Evolutionary conservation across 2,113 vertebrate genomes (phyloP), one percentile per base, ranked within the genome.

Genomic region (Salvelinus alpinus): DNA sequence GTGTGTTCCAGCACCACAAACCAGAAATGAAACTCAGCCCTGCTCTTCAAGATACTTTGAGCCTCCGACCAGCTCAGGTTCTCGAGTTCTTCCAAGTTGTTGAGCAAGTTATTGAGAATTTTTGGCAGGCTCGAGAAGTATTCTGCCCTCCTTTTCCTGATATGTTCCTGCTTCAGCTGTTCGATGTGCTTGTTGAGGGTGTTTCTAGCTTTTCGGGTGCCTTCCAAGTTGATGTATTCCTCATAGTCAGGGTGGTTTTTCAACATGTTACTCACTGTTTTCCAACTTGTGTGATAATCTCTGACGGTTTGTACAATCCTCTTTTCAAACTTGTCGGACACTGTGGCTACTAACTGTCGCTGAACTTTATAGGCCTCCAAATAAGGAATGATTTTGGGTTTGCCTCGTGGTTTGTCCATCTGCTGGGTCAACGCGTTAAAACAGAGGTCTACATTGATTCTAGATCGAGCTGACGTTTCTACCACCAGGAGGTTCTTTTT

Each of bases 231-330:
- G 86, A 99, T 97, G 84, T 96, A 99, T 44, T 99, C 97, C 71
- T 99, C 95, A 82, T 97, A 97, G 91, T 99, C 96, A 3, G 94
- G 88, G 71, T 98, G 95, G 86, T 97, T 98, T 94, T 96, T 97
- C 88, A 99, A 91, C 79, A 94, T 96, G 87, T 96, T 97, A 89
- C 92, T 93, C 86, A 98, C 94, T 0, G 93, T 95, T 92, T 97
- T 98, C 97, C 98, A 99, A 51, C 94, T 97, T 70, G 93, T 95
- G 87, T 99, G 97, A 90, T 99, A 99, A 91, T 99, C 97, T 90
- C 96, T 94, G 76, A 99, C 96, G 76, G 92, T 93, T 80, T 97
- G 96, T 54, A 96, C 91, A 73, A 95, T 93, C 83, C 99, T 86
- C 86, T 98, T 99, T 89, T 98, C 97, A 88, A 96, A 99, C 85